Evolutionary conservation across 2,888 invertebrate genomes (phyloP).

Genomic region (Sinelater perroti): DNA sequence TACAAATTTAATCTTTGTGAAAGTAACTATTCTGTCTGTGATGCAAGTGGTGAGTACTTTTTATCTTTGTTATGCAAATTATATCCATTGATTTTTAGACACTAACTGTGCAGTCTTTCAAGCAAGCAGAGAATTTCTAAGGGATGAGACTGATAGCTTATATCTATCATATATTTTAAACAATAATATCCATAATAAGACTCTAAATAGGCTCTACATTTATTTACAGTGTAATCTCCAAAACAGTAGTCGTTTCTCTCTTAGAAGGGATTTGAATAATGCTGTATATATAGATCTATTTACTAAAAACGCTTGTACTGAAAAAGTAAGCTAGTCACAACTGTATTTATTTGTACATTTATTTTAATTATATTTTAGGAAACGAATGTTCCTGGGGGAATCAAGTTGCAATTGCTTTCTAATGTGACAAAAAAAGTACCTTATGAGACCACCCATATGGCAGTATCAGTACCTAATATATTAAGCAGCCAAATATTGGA

Average conservation of each 20-base stretch:
- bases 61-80: neutral
- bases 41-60: slow-evolving; percentile 4
- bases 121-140: neutral
- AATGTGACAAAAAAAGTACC: too few relatives aligned
- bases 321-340: slow-evolving; percentile 1
- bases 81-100: neutral
- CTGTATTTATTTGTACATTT: neutral
- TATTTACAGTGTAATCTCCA: neutral
- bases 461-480: too few relatives aligned
- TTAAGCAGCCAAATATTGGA: too few relatives aligned
- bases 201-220: neutral
- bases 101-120: neutral
- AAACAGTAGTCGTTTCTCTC: neutral
- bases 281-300: slow-evolving; percentile 1
- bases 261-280: slow-evolving; percentile 1
- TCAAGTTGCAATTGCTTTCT: too few relatives aligned
- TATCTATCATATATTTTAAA: too few relatives aligned
- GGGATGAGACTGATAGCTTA: neutral
- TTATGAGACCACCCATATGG: too few relatives aligned
- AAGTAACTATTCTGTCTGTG: neutral
- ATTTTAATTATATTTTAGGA: neutral
- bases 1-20: slow-evolving; percentile 10
- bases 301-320: neutral
- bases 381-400: too few relatives aligned
- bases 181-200: too few relatives aligned